Evolutionary conservation across 2,113 vertebrate species (phyloP).

Genomic region (Python bivittatus): DNA sequence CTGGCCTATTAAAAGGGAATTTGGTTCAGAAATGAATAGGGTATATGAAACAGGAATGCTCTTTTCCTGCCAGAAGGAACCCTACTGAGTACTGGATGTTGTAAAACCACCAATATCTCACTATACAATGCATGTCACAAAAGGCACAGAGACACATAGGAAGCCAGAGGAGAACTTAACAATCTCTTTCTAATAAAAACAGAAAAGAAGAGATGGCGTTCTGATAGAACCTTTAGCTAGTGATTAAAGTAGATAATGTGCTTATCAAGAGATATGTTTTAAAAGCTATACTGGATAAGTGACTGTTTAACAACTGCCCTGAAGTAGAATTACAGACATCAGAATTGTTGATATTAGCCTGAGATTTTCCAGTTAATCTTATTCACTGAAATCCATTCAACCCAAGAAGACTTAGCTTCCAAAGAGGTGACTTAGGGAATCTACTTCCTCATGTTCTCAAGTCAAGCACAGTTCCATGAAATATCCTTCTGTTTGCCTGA

Average conservation of each 20-base stretch:
- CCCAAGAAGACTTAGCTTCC: background rate
- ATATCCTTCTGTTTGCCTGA: background rate
- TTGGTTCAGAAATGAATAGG: background rate
- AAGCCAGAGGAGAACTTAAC: background rate
- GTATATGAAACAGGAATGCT: background rate
- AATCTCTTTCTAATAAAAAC: background rate
- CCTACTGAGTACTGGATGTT: background rate
- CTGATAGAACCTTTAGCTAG: background rate
- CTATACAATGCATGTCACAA: background rate
- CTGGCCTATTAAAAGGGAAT: background rate
- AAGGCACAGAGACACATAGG: background rate
- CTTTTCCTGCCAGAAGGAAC: background rate
- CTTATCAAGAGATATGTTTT: background rate
- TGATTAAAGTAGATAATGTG: background rate
- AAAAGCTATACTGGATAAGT: background rate
- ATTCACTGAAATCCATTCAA: background rate
- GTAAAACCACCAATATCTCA: background rate
- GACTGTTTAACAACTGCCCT: background rate
- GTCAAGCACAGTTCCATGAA: background rate
- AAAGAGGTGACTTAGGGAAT: background rate
- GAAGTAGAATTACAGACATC: background rate
- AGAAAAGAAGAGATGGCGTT: background rate
- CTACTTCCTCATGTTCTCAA: background rate
- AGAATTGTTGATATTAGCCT: background rate
- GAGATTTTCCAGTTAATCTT: background rate